Conservation (phyloP, 2,113 vertebrate genomes). For the Gallinago undulata region DNA sequence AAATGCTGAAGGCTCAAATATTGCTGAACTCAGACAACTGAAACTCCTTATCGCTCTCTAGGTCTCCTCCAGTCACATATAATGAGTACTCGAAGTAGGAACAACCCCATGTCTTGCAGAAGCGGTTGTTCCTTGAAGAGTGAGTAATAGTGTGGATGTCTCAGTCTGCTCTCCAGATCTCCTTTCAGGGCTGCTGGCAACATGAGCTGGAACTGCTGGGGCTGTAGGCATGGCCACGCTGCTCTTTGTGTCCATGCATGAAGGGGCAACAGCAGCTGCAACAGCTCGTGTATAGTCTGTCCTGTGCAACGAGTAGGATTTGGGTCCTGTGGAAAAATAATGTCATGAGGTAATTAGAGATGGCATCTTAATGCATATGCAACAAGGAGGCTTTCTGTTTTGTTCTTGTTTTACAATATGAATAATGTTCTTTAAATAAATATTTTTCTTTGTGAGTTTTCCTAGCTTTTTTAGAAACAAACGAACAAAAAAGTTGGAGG, state of each 20-base stretch:
- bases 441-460: background rate
- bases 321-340: fast-evolving
- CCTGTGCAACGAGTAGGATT: background rate
- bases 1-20: background rate
- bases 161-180: fast-evolving
- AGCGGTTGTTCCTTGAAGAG: background rate
- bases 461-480: background rate
- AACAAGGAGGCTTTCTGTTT: background rate
- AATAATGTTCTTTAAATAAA: background rate
- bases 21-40: background rate
- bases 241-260: fast-evolving
- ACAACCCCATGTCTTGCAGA: background rate
- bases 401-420: background rate
- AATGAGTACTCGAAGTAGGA: fast-evolving
- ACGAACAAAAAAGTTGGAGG: background rate
- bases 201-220: background rate
- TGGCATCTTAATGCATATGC: background rate
- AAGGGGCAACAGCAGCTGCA: background rate
- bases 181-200: background rate
- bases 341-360: fast-evolving
- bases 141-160: fast-evolving
- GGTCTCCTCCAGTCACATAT: background rate
- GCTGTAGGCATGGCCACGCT: background rate
- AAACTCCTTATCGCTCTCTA: background rate
- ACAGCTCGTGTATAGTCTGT: fast-evolving